Conservation (phyloP, 2,113 vertebrate genomes). For the Megaleporinus macrocephalus region DNA sequence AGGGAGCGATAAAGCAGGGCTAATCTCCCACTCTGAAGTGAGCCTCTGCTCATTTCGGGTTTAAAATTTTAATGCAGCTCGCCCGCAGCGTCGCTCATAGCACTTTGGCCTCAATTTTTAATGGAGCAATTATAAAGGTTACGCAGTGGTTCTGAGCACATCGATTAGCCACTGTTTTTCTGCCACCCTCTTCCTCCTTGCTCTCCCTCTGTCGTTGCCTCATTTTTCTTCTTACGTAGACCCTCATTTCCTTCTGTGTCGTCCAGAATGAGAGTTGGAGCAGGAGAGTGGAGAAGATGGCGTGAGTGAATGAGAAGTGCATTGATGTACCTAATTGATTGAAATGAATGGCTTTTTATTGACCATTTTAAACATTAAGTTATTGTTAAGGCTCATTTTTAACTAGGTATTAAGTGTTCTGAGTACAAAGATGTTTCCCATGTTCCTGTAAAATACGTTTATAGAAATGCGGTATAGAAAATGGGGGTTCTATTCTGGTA, state of each 20-base stretch:
- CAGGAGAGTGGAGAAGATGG: background rate
- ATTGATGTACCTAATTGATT: background rate
- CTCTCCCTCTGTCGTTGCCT: background rate
- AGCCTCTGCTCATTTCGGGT: constrained; percentile 38
- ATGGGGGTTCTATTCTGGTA: too few species aligned
- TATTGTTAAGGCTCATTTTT: too few species aligned
- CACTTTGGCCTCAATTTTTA: constrained; percentile 53
- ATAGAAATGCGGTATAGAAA: too few species aligned
- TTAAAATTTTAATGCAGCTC: constrained; percentile 47
- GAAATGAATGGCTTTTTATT: background rate
- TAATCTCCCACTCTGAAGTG: constrained; percentile 36
- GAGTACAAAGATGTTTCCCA: too few species aligned
- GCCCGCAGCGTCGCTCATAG: constrained; percentile 41
- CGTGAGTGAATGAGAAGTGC: background rate
- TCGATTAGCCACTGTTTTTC: constrained; percentile 40
- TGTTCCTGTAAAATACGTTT: too few species aligned
- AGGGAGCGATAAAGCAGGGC: background rate
- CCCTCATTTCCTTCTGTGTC: background rate
- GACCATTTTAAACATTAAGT: too few species aligned
- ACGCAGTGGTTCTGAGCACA: constrained; percentile 32
- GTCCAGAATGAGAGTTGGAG: background rate
- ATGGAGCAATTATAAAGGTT: constrained; percentile 58
- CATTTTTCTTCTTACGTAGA: constrained; percentile 32
- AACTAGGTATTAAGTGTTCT: too few species aligned
- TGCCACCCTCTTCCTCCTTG: background rate